These are phyloP conservation scores for Lithophane ornitopus DNA, from an alignment of 2,888 invertebrate species.

Conservation along the genomic window DNA sequence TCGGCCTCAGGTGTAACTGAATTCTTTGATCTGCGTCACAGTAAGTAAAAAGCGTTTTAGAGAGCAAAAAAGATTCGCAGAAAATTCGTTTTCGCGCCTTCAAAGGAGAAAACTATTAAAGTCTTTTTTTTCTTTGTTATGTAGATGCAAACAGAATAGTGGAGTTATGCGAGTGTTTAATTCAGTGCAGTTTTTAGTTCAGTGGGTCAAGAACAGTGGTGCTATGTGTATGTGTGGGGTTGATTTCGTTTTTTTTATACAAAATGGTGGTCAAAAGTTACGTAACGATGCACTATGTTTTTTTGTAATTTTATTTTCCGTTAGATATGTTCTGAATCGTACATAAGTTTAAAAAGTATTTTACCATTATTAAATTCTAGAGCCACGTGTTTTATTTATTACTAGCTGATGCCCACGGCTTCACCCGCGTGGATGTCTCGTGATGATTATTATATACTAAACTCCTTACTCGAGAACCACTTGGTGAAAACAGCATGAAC, in stretches of 20 bases:
- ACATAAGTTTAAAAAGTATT: not conserved
- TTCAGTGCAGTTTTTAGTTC: conserved; percentile 48
- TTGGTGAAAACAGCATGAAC: too few species aligned
- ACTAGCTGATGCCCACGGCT: too few species aligned
- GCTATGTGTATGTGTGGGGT: not conserved
- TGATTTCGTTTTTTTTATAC: too few species aligned
- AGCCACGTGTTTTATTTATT: not conserved
- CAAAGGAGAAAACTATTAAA: conserved; percentile 72
- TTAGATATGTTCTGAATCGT: not conserved
- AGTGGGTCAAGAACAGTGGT: conserved; percentile 38
- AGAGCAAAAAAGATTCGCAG: conserved; percentile 71
- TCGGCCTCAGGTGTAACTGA: conserved; percentile 72
- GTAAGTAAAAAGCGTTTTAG: conserved; percentile 76
- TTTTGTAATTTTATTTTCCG: not conserved
- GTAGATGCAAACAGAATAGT: conserved; percentile 66
- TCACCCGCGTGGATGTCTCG: too few species aligned
- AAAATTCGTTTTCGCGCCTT: conserved; percentile 75
- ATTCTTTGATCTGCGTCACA: conserved; percentile 78
- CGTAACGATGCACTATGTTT: not conserved
- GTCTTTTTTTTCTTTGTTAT: conserved; percentile 67
- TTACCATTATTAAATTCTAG: not conserved
- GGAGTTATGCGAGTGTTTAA: conserved; percentile 61
- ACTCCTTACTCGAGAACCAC: too few species aligned
- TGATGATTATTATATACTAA: too few species aligned
- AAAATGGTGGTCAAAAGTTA: not conserved